These are phyloP conservation scores for Sinocyclocheilus rhinocerous DNA, from an alignment of 2,113 vertebrate species.

Conservation along the genomic window DNA sequence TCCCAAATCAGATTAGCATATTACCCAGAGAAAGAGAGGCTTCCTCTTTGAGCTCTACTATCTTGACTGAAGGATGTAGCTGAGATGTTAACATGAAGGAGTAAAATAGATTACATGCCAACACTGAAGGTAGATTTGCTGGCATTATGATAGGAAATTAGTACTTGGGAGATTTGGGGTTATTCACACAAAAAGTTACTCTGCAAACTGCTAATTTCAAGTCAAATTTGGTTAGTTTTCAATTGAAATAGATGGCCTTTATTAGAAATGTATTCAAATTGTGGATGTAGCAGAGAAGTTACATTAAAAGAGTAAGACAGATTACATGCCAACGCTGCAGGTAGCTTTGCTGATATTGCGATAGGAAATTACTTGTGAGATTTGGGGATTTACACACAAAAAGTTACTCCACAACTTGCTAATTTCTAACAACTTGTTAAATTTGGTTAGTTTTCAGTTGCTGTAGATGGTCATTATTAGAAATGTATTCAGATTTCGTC, in stretches of 20 bases:
- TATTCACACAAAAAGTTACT: background rate
- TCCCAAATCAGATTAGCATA: constrained; percentile 59
- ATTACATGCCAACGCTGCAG: no score
- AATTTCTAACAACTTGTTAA: background rate
- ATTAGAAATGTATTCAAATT: background rate
- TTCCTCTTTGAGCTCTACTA: background rate
- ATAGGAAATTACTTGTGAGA: background rate
- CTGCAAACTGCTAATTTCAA: background rate
- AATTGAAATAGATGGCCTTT: background rate
- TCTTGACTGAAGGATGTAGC: constrained; percentile 26
- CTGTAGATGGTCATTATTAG: background rate
- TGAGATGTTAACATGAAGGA: constrained; percentile 30
- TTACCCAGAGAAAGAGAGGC: constrained; percentile 27
- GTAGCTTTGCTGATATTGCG: constrained; percentile 6
- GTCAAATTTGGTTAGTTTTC: background rate
- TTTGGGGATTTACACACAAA: background rate
- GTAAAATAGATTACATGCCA: background rate
- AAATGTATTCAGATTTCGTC: background rate
- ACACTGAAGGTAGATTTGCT: background rate
- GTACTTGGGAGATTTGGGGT: background rate
- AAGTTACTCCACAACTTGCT: background rate
- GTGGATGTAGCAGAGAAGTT: no score
- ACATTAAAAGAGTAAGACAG: no score
- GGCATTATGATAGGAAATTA: background rate
- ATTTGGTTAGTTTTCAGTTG: background rate